phyloP scores from a whole-genome alignment of 2,113 vertebrate genomes.

The Spheniscus mendiculus region DNA sequence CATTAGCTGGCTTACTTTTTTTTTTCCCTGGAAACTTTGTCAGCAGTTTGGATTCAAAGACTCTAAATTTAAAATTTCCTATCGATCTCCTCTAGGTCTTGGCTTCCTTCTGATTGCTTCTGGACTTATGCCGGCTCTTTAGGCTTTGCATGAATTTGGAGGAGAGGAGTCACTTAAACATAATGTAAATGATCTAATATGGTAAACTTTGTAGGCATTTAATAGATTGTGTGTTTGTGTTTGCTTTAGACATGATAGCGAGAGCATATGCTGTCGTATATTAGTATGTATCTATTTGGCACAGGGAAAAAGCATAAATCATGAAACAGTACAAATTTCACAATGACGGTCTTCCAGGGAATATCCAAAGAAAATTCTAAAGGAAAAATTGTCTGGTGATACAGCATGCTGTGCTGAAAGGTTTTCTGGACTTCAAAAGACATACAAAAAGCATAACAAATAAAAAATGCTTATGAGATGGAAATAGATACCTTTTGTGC shows the following conservation, averaged over 20 bases:
- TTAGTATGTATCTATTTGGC: not conserved
- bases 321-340: not conserved
- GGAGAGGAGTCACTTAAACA: not conserved
- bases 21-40: not conserved
- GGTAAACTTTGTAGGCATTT: not conserved
- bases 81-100: not conserved
- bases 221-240: not conserved
- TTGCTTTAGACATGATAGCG: not conserved
- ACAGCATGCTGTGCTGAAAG: not conserved
- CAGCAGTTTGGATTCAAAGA: constrained; percentile 43
- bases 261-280: not conserved
- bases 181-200: not conserved
- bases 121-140: not conserved
- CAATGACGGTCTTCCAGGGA: not conserved
- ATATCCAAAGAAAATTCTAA: constrained; percentile 2
- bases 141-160: constrained; percentile 7
- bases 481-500: not conserved
- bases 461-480: constrained; percentile 17
- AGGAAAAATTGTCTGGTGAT: not conserved
- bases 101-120: not conserved
- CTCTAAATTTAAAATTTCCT: not conserved
- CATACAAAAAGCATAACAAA: not conserved
- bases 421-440: constrained; percentile 7
- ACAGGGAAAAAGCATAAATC: not conserved
- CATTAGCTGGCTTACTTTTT: not conserved